Conservation (phyloP, 2,888 invertebrate species). For the Tiliacea aurago region DNA sequence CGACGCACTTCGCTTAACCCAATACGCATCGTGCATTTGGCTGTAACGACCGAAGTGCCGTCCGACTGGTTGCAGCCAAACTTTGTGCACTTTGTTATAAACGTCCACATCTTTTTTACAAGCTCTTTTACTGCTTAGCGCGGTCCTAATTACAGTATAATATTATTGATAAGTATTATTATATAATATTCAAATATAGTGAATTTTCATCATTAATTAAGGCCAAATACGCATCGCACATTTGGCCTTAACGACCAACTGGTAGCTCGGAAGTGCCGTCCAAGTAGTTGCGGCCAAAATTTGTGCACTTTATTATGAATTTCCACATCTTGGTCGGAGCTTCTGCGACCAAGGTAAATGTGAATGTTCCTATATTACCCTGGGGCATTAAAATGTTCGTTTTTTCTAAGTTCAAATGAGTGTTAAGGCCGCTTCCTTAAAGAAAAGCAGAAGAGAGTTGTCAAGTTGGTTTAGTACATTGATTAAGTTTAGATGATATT, state of each 20-base stretch:
- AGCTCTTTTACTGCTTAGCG: too few species aligned
- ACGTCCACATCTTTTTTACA: background rate
- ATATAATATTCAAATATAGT: too few species aligned
- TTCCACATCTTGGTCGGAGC: background rate
- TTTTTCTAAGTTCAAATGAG: background rate
- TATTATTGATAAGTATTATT: too few species aligned
- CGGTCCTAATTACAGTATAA: too few species aligned
- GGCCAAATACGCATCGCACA: too few species aligned
- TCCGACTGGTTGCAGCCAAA: background rate
- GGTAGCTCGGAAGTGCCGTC: too few species aligned
- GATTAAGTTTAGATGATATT: background rate
- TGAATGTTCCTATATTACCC: background rate
- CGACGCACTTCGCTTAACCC: background rate
- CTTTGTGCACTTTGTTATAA: background rate
- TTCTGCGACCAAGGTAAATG: background rate
- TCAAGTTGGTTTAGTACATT: background rate
- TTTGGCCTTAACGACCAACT: background rate
- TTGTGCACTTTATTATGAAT: background rate
- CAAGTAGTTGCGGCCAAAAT: too few species aligned
- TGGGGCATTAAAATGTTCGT: background rate
- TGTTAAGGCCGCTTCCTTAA: constrained; percentile 1
- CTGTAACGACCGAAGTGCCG: background rate
- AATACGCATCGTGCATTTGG: too few species aligned
- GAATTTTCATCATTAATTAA: too few species aligned
- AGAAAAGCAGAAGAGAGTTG: background rate